Evolutionary conservation across 2,113 vertebrate genomes (phyloP), one percentile per base, ranked within the genome.

Genomic region (Halichoerus grypus): DNA sequence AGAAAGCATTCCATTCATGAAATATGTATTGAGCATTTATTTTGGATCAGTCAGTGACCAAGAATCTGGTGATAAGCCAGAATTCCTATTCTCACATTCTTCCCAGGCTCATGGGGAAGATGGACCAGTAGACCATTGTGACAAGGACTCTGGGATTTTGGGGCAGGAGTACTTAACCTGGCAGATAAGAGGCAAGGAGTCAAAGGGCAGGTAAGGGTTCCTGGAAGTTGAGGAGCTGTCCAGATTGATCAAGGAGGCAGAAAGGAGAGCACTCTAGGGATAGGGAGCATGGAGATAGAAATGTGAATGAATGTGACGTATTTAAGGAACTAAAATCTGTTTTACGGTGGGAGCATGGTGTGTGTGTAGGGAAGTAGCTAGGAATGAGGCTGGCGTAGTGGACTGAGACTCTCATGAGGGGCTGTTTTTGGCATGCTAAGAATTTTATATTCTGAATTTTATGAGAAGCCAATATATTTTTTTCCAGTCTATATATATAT

Each of bases 361-460:
- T 88, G 39, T 74, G 31, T 28, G 0, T 7, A 86, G 49, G 65
- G 26, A 57, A 28, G 10, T 92, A 21, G 49, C 22, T 92, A 39
- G 65, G 77, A 57, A 14, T 80, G 42, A 88, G 61, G n/a, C 36
- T 85, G 39, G 4, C 1, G 0, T 4, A 46, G 61, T 14, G 31
- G 67, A 67, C n/a, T 53, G 9, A 5, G 67, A 69, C 84, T 74
- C 10, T 65, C 51, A 22, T 0, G 14, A 72, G 28, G 51, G 46
- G 26, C 67, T 80, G 6, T 77, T 51, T 88, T 80, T 92, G 57
- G 18, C 18, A 3, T 61, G 39, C 36, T 10, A 26, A 63, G 79
- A 24, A 80, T 72, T 85, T 81, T 90, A 12, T 85, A 82, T 88
- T 21, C 16, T 22, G 33, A 96, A 88, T 84, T 88, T 83, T 39